Evolutionary conservation across 2,888 invertebrate species (phyloP).

Genomic region (Protodeltote pygarga): DNA sequence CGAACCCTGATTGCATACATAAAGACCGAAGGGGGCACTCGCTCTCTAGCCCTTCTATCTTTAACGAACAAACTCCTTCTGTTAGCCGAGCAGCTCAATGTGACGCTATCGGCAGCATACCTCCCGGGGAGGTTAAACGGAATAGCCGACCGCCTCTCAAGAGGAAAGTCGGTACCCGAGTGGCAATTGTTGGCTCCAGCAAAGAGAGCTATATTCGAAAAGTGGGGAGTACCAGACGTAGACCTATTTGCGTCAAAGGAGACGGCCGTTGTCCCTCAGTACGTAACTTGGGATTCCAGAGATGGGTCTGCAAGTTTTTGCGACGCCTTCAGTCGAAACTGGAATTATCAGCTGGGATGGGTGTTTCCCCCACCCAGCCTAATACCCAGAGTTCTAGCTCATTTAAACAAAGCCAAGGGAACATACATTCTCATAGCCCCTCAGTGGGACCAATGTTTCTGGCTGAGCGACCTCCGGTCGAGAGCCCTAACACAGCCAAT

Average conservation of each 20-base stretch:
- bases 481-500: background rate
- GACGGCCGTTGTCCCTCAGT: background rate
- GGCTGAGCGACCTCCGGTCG: background rate
- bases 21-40: background rate
- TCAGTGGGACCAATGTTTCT: background rate
- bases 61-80: background rate
- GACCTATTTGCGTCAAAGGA: slow-evolving; percentile 1
- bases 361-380: slow-evolving; percentile 4
- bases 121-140: background rate
- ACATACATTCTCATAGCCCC: slow-evolving; percentile 4
- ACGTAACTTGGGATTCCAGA: background rate
- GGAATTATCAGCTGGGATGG: background rate
- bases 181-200: background rate
- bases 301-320: background rate
- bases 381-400: slow-evolving; percentile 1
- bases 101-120: background rate
- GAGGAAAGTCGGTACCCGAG: background rate
- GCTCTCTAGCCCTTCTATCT: background rate
- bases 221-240: slow-evolving; percentile 2
- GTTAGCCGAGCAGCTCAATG: background rate
- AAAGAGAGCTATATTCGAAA: background rate
- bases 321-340: slow-evolving; percentile 4
- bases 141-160: slow-evolving; percentile 2
- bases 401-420: slow-evolving; percentile 4
- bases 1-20: background rate